Conservation (phyloP, 2,797 vertebrate genomes). For the Cetoscarus ocellatus region DNA sequence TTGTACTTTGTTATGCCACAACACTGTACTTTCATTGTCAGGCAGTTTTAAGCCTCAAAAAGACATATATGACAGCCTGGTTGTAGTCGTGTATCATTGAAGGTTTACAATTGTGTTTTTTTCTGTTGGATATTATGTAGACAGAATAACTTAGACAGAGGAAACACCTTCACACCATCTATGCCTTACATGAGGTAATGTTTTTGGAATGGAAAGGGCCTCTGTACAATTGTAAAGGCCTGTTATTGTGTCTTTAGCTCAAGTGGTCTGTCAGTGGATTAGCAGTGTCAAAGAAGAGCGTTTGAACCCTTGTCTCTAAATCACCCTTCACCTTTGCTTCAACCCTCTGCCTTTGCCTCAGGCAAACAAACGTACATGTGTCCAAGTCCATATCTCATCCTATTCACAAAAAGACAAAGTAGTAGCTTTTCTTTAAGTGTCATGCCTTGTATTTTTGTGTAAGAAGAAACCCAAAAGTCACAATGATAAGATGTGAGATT, state of each 20-base stretch:
- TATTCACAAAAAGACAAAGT: neutral
- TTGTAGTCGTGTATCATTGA: too few relatives aligned
- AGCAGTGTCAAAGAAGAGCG: slow-evolving; percentile 2
- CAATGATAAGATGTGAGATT: neutral
- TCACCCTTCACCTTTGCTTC: slow-evolving; percentile 43
- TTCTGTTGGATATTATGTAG: neutral
- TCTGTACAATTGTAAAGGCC: slow-evolving; percentile 6
- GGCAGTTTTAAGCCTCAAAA: too few relatives aligned
- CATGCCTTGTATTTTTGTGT: neutral
- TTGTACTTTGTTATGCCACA: too few relatives aligned
- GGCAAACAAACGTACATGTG: neutral
- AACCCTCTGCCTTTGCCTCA: slow-evolving; percentile 15
- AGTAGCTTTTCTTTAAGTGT: neutral
- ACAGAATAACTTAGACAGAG: neutral
- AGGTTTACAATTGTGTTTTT: too few relatives aligned
- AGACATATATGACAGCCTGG: too few relatives aligned
- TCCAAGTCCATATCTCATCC: slow-evolving; percentile 5
- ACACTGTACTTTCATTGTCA: too few relatives aligned
- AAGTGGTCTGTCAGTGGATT: slow-evolving; percentile 1
- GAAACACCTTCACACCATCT: slow-evolving; percentile 9
- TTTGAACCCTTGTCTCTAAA: slow-evolving; percentile 16
- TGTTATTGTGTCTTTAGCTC: slow-evolving; percentile 14
- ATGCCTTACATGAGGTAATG: slow-evolving; percentile 14
- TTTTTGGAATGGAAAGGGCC: slow-evolving; percentile 6
- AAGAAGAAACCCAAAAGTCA: neutral